Base-by-base conservation (phyloP, 1,140 invertebrate species). In the Plectrocnemia conspersa region DNA sequence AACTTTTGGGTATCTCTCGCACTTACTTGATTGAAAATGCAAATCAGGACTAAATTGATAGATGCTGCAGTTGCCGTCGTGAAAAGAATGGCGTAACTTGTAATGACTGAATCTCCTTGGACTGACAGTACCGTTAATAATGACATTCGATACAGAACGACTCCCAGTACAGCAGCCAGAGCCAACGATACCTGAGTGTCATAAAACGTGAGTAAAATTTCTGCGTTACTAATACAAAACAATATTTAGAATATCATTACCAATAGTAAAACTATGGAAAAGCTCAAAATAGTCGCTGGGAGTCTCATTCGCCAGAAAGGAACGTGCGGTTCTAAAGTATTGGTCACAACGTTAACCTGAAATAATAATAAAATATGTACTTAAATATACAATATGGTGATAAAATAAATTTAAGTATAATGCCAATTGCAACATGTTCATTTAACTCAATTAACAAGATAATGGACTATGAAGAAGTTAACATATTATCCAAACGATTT, bases 121-220 rank as follows among this genome's bases (percentile, higher is more conserved):
- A 84, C 72, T 63, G 75, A 80, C 11, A 86, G 69, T 1, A 84
- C 81, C 2, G 89, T 86, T 60, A 93, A 73, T 44, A 93, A 76
- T 1, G 91, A 88, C 82, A 97, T 92, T 35, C 94, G 79, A 71
- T 97, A 97, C 1, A 96, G 72, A 60, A 97, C 91, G 19, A 97
- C 91, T 10, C 85, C 93, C 54, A 96, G 74, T 9, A 97, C 90
- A 0, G 91, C 84, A 7, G 85, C 89, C 42, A 97, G 72, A 1
- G 93, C 93, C 63, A 96, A 68, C 16, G 75, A 68, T 64, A 91
- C 86, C 59, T 61, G 32, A 52, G n/a, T 23, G 22, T 11, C 25
- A 38, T 0, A 29, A 41, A 35, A 45, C 23, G 33, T 54, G 47
- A 36, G 47, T 18, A 29, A 36, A 13, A 15, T 46, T 6, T 2